phyloP scores from a whole-genome alignment of 2,797 vertebrate species.

The Clarias laeviceps region DNA sequence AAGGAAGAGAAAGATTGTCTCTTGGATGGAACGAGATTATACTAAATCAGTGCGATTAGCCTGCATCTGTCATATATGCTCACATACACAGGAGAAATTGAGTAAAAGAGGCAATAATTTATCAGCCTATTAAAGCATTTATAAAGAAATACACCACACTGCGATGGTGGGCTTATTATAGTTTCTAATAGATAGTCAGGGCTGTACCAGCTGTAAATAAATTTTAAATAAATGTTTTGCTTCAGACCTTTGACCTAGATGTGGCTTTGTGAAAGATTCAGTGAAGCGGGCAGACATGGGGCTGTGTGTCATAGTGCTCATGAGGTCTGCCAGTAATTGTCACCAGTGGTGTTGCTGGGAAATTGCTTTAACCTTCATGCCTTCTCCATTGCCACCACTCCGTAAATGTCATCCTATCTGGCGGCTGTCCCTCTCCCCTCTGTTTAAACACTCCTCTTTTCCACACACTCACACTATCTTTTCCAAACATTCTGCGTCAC shows the following conservation, averaged over 20 bases:
- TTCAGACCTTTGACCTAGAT: conserved; percentile 35
- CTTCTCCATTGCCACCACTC: conserved; percentile 68
- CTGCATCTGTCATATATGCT: conserved; percentile 56
- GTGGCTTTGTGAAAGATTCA: conserved; percentile 34
- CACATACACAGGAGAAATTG: conserved; percentile 12
- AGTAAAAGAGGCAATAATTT: neutral
- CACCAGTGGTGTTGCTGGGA: conserved; percentile 59
- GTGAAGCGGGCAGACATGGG: conserved; percentile 32
- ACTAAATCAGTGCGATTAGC: conserved; percentile 59
- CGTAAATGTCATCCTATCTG: conserved; percentile 72
- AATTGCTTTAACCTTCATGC: conserved; percentile 77
- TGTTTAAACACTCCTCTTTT: conserved; percentile 56
- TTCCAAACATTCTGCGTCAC: conserved; percentile 35
- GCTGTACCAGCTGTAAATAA: conserved; percentile 6
- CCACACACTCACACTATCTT: conserved; percentile 60
- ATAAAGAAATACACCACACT: neutral
- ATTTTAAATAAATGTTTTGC: conserved; percentile 32
- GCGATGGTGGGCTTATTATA: neutral
- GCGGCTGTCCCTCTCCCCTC: conserved; percentile 50
- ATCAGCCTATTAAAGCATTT: neutral
- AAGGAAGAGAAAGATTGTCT: conserved; percentile 53
- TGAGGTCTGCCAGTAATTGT: conserved; percentile 50
- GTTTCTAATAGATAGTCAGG: conserved; percentile 22
- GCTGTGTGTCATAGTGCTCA: conserved; percentile 45
- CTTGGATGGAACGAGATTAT: conserved; percentile 60